A percentile compares a stretch with the other conserved stretches of the same genome.
phyloP scores from a whole-genome alignment of 2,888 invertebrate species.

The Laspeyria flexula region DNA sequence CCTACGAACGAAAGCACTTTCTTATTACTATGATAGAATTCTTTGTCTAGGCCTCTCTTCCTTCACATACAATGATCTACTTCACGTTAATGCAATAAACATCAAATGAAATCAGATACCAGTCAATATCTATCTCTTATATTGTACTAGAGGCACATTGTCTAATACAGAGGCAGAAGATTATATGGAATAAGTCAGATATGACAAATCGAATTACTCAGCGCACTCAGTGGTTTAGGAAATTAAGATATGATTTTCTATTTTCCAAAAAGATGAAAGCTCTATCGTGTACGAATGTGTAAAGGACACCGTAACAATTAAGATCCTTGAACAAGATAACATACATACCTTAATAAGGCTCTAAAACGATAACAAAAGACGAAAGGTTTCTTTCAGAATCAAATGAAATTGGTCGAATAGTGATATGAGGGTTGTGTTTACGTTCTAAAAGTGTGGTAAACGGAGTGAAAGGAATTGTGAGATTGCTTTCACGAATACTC shows the following conservation, averaged over 20 bases:
- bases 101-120: conserved; percentile 10
- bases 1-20: neutral
- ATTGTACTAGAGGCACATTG: neutral
- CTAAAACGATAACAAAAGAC: conserved; percentile 16
- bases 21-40: neutral
- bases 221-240: conserved; percentile 53
- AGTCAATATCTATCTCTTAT: conserved; percentile 8
- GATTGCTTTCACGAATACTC: conserved; percentile 24
- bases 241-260: conserved; percentile 52
- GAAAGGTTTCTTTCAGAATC: conserved; percentile 16
- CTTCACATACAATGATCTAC: neutral
- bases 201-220: conserved; percentile 51
- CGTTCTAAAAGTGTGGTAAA: conserved; percentile 20
- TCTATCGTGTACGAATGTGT: conserved; percentile 30
- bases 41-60: neutral
- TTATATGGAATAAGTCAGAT: conserved; percentile 40
- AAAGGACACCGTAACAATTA: conserved; percentile 42
- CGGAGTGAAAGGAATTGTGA: conserved; percentile 31
- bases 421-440: conserved; percentile 12
- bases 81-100: conserved; percentile 3
- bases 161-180: neutral
- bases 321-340: conserved; percentile 44
- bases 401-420: conserved; percentile 19
- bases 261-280: conserved; percentile 49
- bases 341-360: conserved; percentile 24